phyloP scores from a whole-genome alignment of 2,797 vertebrate genomes.

The Dryobates pubescens region DNA sequence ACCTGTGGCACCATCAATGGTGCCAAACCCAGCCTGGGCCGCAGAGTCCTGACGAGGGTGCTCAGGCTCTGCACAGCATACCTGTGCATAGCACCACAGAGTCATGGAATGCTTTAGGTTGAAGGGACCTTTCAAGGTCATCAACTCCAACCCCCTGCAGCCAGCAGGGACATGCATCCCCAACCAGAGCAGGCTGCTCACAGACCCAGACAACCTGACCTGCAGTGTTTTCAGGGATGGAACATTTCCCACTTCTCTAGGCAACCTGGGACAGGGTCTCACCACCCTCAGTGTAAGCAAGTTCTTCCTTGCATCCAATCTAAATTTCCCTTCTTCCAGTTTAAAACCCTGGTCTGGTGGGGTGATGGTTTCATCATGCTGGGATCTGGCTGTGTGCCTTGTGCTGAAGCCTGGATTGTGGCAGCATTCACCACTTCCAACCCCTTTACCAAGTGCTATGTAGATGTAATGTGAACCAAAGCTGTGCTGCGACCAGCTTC shows the following conservation, averaged over 20 bases:
- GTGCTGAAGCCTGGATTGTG: fast-evolving
- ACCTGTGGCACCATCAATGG: fast-evolving
- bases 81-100: background rate
- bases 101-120: background rate
- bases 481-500: background rate
- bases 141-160: background rate
- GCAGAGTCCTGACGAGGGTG: fast-evolving
- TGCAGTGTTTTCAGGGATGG: background rate
- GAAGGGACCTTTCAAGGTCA: background rate
- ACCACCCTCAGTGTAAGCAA: background rate
- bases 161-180: background rate
- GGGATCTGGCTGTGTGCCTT: fast-evolving
- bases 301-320: background rate
- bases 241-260: background rate
- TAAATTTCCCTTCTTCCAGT: background rate
- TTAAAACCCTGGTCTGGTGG: background rate
- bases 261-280: background rate
- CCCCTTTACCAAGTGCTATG: fast-evolving
- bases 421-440: fast-evolving
- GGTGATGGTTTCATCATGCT: background rate
- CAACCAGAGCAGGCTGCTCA: background rate
- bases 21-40: background rate
- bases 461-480: fast-evolving
- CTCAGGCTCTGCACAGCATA: background rate
- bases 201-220: background rate